Base-by-base conservation (phyloP, 1,140 invertebrate genomes). In the Lepidostoma basale region DNA sequence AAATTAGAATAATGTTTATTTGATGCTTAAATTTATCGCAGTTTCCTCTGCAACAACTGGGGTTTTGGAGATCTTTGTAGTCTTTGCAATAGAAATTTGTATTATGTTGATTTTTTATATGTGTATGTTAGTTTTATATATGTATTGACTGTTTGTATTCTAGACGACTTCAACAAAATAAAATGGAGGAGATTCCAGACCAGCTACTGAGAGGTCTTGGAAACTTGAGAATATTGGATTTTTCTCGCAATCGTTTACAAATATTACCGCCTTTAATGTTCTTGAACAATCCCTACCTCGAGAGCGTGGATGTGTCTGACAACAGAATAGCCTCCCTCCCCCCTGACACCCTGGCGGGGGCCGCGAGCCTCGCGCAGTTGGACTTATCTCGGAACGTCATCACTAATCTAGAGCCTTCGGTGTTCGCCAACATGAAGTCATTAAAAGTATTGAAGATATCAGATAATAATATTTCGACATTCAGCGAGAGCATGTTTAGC, bases 81-180 rank as follows among this genome's bases (percentile, higher is more conserved):
- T n/a, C n/a, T n/a, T n/a, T n/a, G n/a, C n/a, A n/a, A n/a, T n/a
- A n/a, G n/a, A n/a, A n/a, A n/a, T n/a, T n/a, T n/a, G n/a, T n/a
- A n/a, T n/a, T n/a, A n/a, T n/a, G n/a, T n/a, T n/a, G n/a, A n/a
- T n/a, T n/a, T n/a, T n/a, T n/a, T n/a, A n/a, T n/a, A n/a, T n/a
- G n/a, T n/a, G n/a, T n/a, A n/a, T n/a, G n/a, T n/a, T n/a, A n/a
- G n/a, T n/a, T 65, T 73, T 18, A 8, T 16, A 44, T 9, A 14
- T 10, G 14, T 52, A 14, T 10, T 52, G 14, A 25, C 39, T 3
- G 1, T 9, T 20, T 52, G n/a, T 58, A 5, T 47, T 68, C 42
- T 76, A 90, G 89, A 42, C 85, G 89, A 66, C 76, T 93, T n/a
- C 90, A 91, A 75, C 87, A 88, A 74, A 93, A 93, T 77, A 80